Evolutionary conservation across 2,113 vertebrate species (phyloP).

Genomic region (Carollia perspicillata): DNA sequence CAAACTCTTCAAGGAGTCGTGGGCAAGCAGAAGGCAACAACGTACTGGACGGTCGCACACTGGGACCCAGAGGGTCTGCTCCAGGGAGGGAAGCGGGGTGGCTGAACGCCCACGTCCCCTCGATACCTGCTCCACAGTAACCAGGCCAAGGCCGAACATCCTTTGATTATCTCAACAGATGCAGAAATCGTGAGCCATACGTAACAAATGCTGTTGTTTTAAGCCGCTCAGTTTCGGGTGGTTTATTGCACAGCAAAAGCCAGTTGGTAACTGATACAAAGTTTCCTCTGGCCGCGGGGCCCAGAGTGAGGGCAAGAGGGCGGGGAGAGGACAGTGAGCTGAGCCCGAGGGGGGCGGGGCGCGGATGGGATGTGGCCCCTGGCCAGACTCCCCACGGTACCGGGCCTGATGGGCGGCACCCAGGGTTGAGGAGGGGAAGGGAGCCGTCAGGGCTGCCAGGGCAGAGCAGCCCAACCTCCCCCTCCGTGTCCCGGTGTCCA

Average conservation of each 20-base stretch:
- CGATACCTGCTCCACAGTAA: too few species aligned
- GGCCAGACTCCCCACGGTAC: rapidly evolving
- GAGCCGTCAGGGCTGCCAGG: rapidly evolving
- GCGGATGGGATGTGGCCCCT: rapidly evolving
- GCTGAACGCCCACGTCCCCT: too few species aligned
- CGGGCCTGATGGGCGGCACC: rapidly evolving
- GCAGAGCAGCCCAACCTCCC: rapidly evolving
- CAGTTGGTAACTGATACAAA: not conserved
- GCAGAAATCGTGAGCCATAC: not conserved
- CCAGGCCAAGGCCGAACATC: too few species aligned
- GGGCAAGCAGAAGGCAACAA: not conserved
- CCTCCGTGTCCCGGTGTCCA: not conserved
- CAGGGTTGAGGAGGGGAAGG: rapidly evolving
- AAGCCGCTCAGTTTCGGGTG: not conserved
- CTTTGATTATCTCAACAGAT: not conserved
- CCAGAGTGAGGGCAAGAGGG: not conserved
- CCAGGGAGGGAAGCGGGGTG: too few species aligned
- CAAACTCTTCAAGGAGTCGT: not conserved
- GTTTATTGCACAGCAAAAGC: not conserved
- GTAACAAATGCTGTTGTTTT: not conserved
- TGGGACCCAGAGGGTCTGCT: too few species aligned
- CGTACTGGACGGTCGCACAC: too few species aligned
- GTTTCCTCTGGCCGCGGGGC: not conserved
- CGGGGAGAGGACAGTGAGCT: not conserved
- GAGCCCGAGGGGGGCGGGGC: not conserved